A percentile compares a stretch with the other conserved stretches of the same genome.
phyloP scores from a whole-genome alignment of 2,113 vertebrate genomes.

The Lepisosteus osseus region DNA sequence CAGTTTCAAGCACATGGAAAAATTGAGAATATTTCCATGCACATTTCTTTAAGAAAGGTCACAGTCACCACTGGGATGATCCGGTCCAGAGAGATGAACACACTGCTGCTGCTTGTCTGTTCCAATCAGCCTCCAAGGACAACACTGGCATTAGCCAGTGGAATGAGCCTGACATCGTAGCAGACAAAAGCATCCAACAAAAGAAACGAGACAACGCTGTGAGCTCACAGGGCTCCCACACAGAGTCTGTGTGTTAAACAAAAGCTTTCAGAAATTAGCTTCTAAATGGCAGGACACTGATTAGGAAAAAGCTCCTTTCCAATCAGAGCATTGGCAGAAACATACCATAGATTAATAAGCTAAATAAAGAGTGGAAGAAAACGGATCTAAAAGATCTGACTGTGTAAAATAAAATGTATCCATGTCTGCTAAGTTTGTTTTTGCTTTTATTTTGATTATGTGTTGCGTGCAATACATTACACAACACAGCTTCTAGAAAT shows the following conservation, averaged over 20 bases:
- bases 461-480: too few species aligned
- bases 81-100: not conserved
- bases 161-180: not conserved
- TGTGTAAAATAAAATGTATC: too few species aligned
- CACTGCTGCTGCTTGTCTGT: not conserved
- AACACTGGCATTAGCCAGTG: not conserved
- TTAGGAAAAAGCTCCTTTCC: not conserved
- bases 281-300: not conserved
- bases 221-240: conserved; percentile 1
- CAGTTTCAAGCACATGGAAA: too few species aligned
- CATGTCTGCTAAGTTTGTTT: too few species aligned
- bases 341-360: not conserved
- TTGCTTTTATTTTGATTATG: too few species aligned
- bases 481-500: too few species aligned
- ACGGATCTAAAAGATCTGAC: too few species aligned
- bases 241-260: conserved; percentile 3
- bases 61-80: not conserved
- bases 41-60: not conserved
- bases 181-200: not conserved
- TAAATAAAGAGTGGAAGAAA: not conserved
- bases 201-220: not conserved
- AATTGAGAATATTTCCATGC: too few species aligned
- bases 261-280: not conserved
- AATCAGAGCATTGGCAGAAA: not conserved
- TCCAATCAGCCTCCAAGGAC: not conserved